A percentile compares a stretch with the other conserved stretches of the same genome.
Evolutionary conservation across 2,888 invertebrate species (phyloP).

Genomic region (Andrena camellia): DNA sequence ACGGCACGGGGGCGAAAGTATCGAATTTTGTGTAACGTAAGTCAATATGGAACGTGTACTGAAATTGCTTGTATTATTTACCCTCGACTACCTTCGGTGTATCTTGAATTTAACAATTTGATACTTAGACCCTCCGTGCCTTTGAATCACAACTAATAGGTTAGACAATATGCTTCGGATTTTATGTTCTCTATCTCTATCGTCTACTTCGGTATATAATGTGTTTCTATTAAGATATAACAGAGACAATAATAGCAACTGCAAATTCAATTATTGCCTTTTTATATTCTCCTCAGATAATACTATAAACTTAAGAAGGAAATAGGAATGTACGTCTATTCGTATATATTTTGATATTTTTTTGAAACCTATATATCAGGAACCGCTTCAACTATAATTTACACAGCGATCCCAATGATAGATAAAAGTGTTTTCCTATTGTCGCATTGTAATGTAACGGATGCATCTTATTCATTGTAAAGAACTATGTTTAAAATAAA

Average conservation of each 20-base stretch:
- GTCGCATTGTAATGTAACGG: conserved; percentile 11
- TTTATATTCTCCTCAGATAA: background rate
- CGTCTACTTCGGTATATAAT: conserved; percentile 9
- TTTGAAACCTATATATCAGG: background rate
- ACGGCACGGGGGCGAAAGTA: conserved; percentile 10
- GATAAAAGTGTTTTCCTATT: background rate
- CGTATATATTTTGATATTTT: conserved; percentile 2
- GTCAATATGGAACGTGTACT: conserved; percentile 2
- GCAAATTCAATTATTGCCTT: conserved; percentile 18
- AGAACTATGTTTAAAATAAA: conserved; percentile 26
- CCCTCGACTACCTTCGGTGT: background rate
- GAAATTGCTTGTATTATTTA: conserved; percentile 12
- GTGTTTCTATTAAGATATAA: conserved; percentile 13
- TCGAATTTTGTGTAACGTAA: conserved; percentile 15
- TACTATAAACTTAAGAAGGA: background rate
- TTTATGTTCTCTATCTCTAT: conserved; percentile 3
- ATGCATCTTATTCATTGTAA: conserved; percentile 21
- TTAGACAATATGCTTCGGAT: conserved; percentile 29
- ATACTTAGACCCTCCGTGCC: conserved; percentile 16
- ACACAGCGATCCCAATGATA: background rate
- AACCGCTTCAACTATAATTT: background rate
- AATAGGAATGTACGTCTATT: background rate
- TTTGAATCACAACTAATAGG: conserved; percentile 11
- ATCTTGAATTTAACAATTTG: conserved; percentile 15
- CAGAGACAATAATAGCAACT: conserved; percentile 32